phyloP scores from a whole-genome alignment of 2,113 vertebrate species.

The Condylura cristata region DNA sequence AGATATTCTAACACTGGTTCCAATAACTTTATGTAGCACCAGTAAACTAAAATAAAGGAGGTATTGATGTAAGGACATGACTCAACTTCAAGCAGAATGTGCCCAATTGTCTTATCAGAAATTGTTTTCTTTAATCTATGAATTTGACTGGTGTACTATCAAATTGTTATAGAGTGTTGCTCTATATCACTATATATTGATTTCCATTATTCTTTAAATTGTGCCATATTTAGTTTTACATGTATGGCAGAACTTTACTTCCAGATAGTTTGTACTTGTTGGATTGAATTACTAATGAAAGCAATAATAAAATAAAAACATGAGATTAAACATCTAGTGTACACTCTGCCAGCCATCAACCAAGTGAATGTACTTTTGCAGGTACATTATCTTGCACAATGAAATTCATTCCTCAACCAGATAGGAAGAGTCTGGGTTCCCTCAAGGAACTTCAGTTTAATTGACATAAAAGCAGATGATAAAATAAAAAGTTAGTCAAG shows the following conservation, averaged over 20 bases:
- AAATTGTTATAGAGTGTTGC: background rate
- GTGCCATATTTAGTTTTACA: background rate
- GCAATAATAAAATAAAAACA: background rate
- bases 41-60: background rate
- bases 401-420: background rate
- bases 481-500: background rate
- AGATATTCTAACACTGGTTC: background rate
- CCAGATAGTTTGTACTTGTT: background rate
- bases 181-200: background rate
- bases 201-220: background rate
- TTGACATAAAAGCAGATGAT: background rate
- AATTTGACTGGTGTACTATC: background rate
- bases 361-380: background rate
- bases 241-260: background rate
- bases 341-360: background rate
- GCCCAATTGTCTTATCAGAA: background rate
- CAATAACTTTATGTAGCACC: background rate
- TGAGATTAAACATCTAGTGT: background rate
- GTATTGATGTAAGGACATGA: background rate
- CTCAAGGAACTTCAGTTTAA: background rate
- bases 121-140: background rate
- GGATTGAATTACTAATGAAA: background rate
- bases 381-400: background rate
- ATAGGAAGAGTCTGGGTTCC: background rate
- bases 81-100: background rate